A percentile compares a stretch with the other conserved stretches of the same genome.
Conservation (phyloP, 2,797 vertebrate species). For the Notolabrus celidotus region DNA sequence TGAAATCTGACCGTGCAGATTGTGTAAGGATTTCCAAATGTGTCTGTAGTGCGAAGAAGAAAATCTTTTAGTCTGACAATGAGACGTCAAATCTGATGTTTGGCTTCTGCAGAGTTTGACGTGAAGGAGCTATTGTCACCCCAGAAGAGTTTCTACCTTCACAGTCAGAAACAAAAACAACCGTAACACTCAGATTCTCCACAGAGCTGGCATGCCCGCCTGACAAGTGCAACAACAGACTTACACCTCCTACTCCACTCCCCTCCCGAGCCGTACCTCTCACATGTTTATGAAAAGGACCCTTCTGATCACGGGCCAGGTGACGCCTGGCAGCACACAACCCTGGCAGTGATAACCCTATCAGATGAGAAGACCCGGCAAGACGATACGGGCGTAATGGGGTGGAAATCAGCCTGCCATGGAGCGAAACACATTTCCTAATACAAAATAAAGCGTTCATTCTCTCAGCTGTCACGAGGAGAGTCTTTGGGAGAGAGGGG, state of each 20-base stretch:
- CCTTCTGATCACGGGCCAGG: slow-evolving; percentile 59
- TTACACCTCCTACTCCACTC: slow-evolving; percentile 51
- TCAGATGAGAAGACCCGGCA: slow-evolving; percentile 68
- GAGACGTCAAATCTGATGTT: neutral
- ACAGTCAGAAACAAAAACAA: slow-evolving; percentile 36
- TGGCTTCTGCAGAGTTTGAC: slow-evolving; percentile 6
- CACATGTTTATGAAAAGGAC: slow-evolving; percentile 54
- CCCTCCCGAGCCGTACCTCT: slow-evolving; percentile 52
- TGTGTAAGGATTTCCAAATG: neutral
- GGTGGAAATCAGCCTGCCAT: slow-evolving; percentile 62
- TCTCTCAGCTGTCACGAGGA: slow-evolving; percentile 70
- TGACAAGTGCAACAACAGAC: slow-evolving; percentile 44
- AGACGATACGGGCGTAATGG: slow-evolving; percentile 74
- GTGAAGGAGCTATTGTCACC: slow-evolving; percentile 1
- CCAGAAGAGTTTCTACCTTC: slow-evolving; percentile 14
- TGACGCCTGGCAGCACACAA: slow-evolving; percentile 57
- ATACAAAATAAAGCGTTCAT: slow-evolving; percentile 74
- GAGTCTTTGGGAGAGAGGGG: slow-evolving; percentile 54
- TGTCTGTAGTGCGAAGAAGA: neutral
- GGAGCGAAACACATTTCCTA: slow-evolving; percentile 70
- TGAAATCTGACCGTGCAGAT: neutral
- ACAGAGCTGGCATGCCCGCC: slow-evolving; percentile 23
- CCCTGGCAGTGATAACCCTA: slow-evolving; percentile 60
- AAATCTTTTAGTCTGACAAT: neutral
- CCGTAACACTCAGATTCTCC: slow-evolving; percentile 22